phyloP scores from a whole-genome alignment of 2,113 vertebrate species.

The Lota lota region DNA sequence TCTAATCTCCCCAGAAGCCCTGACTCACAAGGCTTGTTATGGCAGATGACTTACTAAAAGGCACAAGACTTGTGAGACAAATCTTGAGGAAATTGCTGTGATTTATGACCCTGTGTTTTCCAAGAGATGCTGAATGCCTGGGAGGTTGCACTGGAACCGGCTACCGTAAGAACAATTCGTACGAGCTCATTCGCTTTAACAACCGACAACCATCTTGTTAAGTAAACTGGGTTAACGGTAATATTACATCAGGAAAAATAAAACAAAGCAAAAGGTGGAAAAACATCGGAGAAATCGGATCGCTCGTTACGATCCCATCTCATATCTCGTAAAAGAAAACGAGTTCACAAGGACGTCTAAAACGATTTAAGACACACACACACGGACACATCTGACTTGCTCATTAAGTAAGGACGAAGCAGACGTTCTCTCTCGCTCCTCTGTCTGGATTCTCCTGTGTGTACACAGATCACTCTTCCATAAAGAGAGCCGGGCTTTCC shows the following conservation, averaged over 20 bases:
- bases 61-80: conserved; percentile 2
- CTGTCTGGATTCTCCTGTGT: conserved; percentile 24
- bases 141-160: background rate
- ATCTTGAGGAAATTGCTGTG: conserved; percentile 26
- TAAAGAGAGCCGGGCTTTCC: conserved; percentile 37
- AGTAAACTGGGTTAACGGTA: background rate
- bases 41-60: background rate
- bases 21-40: background rate
- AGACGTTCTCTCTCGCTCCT: conserved; percentile 23
- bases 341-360: background rate
- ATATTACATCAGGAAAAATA: background rate
- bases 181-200: background rate
- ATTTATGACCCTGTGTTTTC: conserved; percentile 34
- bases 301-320: background rate
- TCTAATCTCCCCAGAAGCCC: background rate
- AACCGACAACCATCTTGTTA: background rate
- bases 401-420: conserved; percentile 18
- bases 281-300: background rate
- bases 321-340: background rate
- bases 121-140: conserved; percentile 19
- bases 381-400: conserved; percentile 16
- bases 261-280: background rate
- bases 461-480: conserved; percentile 15
- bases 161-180: background rate
- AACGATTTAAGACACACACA: no score